Evolutionary conservation across 1,140 invertebrate genomes (phyloP).

Genomic region (Potamilus streckersoni): DNA sequence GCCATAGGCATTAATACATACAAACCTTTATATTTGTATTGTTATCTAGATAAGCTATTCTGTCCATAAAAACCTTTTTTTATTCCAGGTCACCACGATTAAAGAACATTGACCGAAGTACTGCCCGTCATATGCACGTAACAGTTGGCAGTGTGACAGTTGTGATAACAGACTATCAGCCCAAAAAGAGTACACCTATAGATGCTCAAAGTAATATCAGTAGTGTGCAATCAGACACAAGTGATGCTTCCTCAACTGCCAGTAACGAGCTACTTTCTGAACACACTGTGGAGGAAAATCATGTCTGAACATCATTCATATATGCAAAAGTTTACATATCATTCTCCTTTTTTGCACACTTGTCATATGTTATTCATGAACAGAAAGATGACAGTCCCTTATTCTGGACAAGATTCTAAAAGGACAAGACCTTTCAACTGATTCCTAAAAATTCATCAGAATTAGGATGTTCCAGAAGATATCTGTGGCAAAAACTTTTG

Average conservation of each 20-base stretch:
- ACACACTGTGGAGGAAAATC: conserved; percentile 15
- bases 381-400: no score
- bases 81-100: conserved; percentile 75
- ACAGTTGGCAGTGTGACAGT: conserved; percentile 97
- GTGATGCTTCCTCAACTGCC: conserved; percentile 17
- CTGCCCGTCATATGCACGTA: conserved; percentile 89
- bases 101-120: conserved; percentile 90
- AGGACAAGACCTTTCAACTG: no score
- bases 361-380: no score
- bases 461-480: no score
- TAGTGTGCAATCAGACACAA: conserved; percentile 3
- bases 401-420: no score
- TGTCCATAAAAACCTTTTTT: conserved; percentile 1
- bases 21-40: no score
- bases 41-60: no score
- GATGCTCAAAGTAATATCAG: conserved; percentile 2
- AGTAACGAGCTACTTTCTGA: conserved; percentile 16
- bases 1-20: no score
- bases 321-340: no score
- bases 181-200: conserved; percentile 76
- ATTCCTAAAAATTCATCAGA: no score
- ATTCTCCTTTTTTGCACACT: no score
- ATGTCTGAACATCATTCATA: conserved; percentile 5
- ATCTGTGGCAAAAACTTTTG: no score
- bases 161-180: conserved; percentile 95